Conservation (phyloP, 2,113 vertebrate genomes). For the Sapajus apella region DNA sequence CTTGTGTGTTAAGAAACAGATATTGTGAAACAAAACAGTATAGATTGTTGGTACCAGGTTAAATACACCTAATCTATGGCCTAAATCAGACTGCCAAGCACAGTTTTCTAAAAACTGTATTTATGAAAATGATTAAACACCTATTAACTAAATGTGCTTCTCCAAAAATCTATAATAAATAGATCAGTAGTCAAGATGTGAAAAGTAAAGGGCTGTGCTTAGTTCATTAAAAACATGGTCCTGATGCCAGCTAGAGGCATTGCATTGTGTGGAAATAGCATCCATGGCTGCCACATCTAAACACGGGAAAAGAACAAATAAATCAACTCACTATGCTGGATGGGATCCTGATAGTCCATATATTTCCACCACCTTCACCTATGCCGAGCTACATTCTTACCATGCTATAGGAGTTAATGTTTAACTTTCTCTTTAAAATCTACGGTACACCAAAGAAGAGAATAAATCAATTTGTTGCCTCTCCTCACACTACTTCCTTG, state of each 20-base stretch:
- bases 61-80: slow-evolving; percentile 34
- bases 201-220: not conserved
- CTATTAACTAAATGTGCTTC: slow-evolving; percentile 40
- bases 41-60: slow-evolving; percentile 42
- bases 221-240: not conserved
- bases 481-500: not conserved
- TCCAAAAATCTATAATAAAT: slow-evolving; percentile 45
- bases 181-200: not conserved
- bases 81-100: slow-evolving; percentile 53
- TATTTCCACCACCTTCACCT: not conserved
- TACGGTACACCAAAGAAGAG: not conserved
- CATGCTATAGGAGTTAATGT: not conserved
- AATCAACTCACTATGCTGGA: not conserved
- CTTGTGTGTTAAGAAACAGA: slow-evolving; percentile 44
- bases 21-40: slow-evolving; percentile 62
- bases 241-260: not conserved
- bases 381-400: not conserved
- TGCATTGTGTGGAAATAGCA: not conserved
- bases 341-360: not conserved
- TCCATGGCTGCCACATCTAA: not conserved
- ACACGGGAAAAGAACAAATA: not conserved
- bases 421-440: not conserved
- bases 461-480: not conserved
- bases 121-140: slow-evolving; percentile 59
- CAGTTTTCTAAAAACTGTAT: slow-evolving; percentile 62